Percentiles rank a stretch among this genome's conserved stretches.
Evolutionary conservation across 2,888 invertebrate genomes (phyloP).

Genomic region (Tenthredo notha): DNA sequence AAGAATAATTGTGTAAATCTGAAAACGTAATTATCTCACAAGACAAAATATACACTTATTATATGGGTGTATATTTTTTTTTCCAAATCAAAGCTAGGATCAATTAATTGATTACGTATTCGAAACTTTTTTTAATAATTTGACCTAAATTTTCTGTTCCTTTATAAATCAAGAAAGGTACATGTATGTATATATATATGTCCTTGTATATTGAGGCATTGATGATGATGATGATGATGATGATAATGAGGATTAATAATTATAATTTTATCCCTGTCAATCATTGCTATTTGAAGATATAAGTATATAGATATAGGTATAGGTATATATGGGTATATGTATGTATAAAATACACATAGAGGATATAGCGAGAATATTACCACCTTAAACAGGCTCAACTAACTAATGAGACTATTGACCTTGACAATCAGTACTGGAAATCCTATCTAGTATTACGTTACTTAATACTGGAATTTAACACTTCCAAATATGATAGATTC

Average conservation of each 20-base stretch:
- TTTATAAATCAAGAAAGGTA: not conserved
- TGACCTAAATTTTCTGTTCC: not conserved
- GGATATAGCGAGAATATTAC: not conserved
- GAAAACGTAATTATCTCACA: not conserved
- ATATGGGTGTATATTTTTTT: not conserved
- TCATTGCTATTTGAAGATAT: not conserved
- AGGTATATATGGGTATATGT: not conserved
- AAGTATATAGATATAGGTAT: not conserved
- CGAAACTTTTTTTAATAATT: not conserved
- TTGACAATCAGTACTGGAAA: constrained; percentile 27
- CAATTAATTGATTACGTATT: not conserved
- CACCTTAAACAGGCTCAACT: not conserved
- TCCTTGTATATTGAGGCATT: not conserved
- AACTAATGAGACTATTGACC: constrained; percentile 35
- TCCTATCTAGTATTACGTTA: not conserved
- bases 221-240: not conserved
- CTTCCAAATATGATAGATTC: not conserved
- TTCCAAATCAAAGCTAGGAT: not conserved
- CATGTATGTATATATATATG: not conserved
- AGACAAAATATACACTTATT: not conserved
- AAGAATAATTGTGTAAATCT: not conserved
- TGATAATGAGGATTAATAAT: not conserved
- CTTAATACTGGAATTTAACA: not conserved
- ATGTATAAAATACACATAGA: not conserved
- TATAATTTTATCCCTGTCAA: not conserved